These are phyloP conservation scores for Sinella curviseta DNA, from an alignment of 1,140 invertebrate species.

Conservation along the genomic window DNA sequence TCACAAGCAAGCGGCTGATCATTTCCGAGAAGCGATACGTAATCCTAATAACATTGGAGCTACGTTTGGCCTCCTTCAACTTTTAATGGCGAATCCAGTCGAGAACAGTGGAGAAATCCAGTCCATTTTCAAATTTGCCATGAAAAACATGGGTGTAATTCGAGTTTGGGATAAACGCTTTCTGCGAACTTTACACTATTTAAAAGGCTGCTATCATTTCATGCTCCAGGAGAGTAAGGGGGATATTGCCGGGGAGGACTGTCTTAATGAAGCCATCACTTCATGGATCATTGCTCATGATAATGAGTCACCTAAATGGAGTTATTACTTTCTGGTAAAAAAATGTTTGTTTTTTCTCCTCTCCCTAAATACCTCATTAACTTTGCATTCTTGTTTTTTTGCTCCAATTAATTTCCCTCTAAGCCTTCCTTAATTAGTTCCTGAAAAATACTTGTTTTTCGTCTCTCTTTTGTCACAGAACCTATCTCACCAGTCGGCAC, in stretches of 20 bases:
- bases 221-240: not conserved
- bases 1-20: not conserved
- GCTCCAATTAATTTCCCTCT: not conserved
- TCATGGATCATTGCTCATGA: slow-evolving; percentile 38
- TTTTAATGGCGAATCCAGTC: slow-evolving; percentile 14
- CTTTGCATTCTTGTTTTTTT: not conserved
- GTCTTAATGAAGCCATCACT: slow-evolving; percentile 31
- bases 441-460: not conserved
- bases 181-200: slow-evolving; percentile 26
- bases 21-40: not conserved
- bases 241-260: not conserved
- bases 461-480: slow-evolving; percentile 4
- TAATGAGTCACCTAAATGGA: slow-evolving; percentile 23
- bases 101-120: slow-evolving; percentile 26
- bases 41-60: slow-evolving; percentile 29
- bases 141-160: not conserved
- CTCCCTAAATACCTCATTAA: not conserved
- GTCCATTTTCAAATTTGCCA: not conserved
- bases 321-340: slow-evolving; percentile 29
- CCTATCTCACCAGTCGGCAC: slow-evolving; percentile 18
- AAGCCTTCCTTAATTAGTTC: not conserved
- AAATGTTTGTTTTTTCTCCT: not conserved
- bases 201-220: slow-evolving; percentile 35
- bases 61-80: slow-evolving; percentile 23
- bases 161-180: slow-evolving; percentile 28